Percentiles rank a stretch among this genome's conserved stretches.
Evolutionary conservation across 2,888 invertebrate genomes (phyloP).

Genomic region (Drosophila emarginata): DNA sequence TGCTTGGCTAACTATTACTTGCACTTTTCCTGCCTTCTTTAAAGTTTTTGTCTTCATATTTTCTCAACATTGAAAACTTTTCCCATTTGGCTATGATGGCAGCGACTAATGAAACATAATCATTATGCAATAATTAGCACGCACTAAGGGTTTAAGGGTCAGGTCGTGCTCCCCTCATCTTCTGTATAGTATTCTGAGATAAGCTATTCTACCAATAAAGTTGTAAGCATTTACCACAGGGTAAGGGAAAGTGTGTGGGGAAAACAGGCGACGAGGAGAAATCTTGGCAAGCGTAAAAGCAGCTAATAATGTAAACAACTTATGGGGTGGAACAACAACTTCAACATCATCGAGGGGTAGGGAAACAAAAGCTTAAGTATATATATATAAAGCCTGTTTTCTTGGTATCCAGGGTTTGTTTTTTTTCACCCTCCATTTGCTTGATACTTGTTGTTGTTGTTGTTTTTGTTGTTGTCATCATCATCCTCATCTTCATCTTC

Average conservation of each 20-base stretch:
- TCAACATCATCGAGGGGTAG: constrained; percentile 1
- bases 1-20: constrained; percentile 57
- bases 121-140: constrained; percentile 71
- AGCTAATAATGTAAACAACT: constrained; percentile 74
- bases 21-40: constrained; percentile 51
- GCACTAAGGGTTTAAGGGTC: constrained; percentile 50
- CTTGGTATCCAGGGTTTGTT: constrained; percentile 30
- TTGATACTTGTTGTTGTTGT: constrained; percentile 23
- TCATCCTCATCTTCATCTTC: neutral
- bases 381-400: constrained; percentile 18
- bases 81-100: constrained; percentile 39
- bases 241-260: neutral
- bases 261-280: constrained; percentile 20
- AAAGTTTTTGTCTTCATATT: constrained; percentile 37
- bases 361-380: constrained; percentile 24
- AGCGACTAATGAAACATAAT: constrained; percentile 64
- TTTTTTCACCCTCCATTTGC: constrained; percentile 24
- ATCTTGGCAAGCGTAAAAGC: constrained; percentile 63
- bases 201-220: constrained; percentile 35
- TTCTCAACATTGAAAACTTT: constrained; percentile 42
- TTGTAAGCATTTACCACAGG: constrained; percentile 6
- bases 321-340: constrained; percentile 14
- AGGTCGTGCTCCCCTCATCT: neutral
- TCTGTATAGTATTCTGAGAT: constrained; percentile 1
- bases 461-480: constrained; percentile 13